A percentile compares a stretch with the other conserved stretches of the same genome.
Evolutionary conservation across 2,113 vertebrate species (phyloP).

Genomic region (Podarcis raffonei): DNA sequence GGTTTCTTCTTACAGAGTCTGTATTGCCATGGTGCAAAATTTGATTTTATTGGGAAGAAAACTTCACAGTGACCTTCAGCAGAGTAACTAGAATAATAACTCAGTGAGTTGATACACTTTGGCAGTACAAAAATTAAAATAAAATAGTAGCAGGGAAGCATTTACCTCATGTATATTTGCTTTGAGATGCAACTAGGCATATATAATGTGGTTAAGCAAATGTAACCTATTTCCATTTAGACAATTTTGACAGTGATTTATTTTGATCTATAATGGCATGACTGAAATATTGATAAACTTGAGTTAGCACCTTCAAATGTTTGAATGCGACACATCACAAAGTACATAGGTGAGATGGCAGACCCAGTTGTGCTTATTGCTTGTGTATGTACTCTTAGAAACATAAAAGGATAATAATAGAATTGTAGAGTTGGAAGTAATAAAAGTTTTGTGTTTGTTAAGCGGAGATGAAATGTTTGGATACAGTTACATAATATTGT

Average conservation of each 20-base stretch:
- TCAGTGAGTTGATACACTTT: neutral
- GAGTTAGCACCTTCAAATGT: too few species aligned
- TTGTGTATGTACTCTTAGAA: neutral
- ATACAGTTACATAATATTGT: constrained; percentile 39
- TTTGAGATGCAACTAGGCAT: neutral
- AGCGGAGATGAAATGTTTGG: constrained; percentile 40
- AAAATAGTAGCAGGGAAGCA: neutral
- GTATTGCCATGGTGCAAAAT: neutral
- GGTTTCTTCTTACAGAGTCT: neutral
- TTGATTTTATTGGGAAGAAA: neutral
- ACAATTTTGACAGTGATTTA: neutral
- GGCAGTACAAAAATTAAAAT: neutral
- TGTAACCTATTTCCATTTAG: neutral
- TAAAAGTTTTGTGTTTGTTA: constrained; percentile 16
- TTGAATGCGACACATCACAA: neutral
- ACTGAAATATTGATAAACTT: neutral
- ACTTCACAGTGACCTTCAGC: neutral
- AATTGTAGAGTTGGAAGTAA: constrained; percentile 29
- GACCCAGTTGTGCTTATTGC: neutral
- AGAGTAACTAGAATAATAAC: neutral
- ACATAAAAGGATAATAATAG: neutral
- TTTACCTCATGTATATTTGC: neutral
- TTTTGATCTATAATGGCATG: neutral
- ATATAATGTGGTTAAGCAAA: neutral
- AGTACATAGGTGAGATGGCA: neutral